A percentile compares a stretch with the other conserved stretches of the same genome.
Evolutionary conservation across 2,113 vertebrate genomes (phyloP).

Genomic region (Dunckerocampus dactyliophorus): DNA sequence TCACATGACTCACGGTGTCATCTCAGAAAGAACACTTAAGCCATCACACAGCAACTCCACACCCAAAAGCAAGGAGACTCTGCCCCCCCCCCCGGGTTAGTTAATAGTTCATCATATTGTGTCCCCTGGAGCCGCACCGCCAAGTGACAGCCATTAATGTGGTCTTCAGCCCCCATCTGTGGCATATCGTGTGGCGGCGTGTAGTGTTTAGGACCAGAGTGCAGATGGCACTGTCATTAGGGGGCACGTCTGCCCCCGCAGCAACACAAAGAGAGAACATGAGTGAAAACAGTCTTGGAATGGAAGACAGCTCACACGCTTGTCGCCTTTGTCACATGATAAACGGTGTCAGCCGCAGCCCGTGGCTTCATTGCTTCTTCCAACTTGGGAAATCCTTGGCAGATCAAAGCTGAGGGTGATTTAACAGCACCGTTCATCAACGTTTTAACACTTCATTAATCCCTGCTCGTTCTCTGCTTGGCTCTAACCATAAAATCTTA

Average conservation of each 20-base stretch:
- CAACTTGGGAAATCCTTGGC: conserved; percentile 3
- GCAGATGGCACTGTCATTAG: conserved; percentile 65
- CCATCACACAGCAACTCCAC: neutral
- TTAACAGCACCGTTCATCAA: neutral
- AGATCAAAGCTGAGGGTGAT: neutral
- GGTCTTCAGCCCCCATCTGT: conserved; percentile 58
- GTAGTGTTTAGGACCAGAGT: conserved; percentile 40
- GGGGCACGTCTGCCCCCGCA: conserved; percentile 13
- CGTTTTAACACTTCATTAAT: conserved; percentile 1
- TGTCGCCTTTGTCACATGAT: conserved; percentile 17
- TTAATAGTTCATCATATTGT: no score
- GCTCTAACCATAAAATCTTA: neutral
- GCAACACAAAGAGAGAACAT: conserved; percentile 10
- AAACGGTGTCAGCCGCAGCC: conserved; percentile 25
- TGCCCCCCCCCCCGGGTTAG: no score
- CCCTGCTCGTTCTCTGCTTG: neutral
- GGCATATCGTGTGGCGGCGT: conserved; percentile 36
- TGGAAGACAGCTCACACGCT: conserved; percentile 10
- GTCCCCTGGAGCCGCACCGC: no score
- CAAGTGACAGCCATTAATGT: conserved; percentile 52
- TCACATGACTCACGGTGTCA: no score
- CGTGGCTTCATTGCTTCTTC: neutral
- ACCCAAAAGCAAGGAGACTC: no score
- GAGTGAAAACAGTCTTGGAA: conserved; percentile 3
- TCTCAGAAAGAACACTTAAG: no score